A percentile compares a stretch with the other conserved stretches of the same genome.
Conservation (phyloP, 2,888 invertebrate genomes). For the Andrena trimmerana region DNA sequence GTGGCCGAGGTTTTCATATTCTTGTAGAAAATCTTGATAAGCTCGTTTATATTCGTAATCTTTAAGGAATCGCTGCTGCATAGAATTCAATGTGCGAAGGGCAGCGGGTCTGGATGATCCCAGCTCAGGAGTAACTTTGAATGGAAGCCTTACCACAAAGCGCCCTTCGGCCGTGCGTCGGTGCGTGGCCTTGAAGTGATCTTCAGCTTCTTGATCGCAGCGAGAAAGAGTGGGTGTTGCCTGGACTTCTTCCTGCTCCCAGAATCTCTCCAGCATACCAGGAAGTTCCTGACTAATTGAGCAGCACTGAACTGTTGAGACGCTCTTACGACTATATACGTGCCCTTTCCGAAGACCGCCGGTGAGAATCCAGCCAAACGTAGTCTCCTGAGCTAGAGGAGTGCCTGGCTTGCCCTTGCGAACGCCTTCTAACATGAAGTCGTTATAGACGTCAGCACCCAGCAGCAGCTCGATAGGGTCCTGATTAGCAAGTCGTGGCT, state of each 20-base stretch:
- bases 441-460: background rate
- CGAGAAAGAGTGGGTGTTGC: background rate
- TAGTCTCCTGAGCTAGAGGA: background rate
- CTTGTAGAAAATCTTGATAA: background rate
- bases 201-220: background rate
- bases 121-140: background rate
- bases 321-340: fast-evolving
- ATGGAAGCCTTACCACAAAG: slow-evolving; percentile 7
- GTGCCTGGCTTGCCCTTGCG: background rate
- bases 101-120: background rate
- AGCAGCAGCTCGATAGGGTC: background rate
- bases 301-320: background rate
- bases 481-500: fast-evolving
- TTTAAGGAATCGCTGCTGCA: background rate
- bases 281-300: background rate
- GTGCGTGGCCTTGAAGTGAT: background rate
- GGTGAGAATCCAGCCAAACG: background rate
- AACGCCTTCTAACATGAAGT: background rate
- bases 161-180: background rate
- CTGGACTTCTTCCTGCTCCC: slow-evolving; percentile 9
- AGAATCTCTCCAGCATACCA: background rate
- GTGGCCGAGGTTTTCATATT: background rate
- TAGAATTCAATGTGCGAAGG: background rate
- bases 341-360: background rate
- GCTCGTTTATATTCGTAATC: background rate